Percentiles rank a stretch among this genome's conserved stretches.
Evolutionary conservation across 2,888 invertebrate genomes (phyloP).

Genomic region (Drosophila paucipuncta): DNA sequence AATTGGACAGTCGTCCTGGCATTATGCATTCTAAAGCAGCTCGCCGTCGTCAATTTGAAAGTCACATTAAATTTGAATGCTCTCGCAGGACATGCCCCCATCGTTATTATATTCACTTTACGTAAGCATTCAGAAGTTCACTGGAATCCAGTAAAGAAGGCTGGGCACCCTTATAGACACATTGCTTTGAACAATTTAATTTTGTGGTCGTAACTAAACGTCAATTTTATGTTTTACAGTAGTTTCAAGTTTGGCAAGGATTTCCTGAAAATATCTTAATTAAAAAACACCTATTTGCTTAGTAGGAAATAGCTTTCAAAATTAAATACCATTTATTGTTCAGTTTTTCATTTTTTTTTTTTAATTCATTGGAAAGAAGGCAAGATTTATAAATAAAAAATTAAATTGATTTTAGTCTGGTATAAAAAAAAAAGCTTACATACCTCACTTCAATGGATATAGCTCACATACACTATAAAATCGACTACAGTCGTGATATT

Average conservation of each 20-base stretch:
- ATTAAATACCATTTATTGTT: not conserved
- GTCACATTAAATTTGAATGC: constrained; percentile 27
- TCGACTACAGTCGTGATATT: not conserved
- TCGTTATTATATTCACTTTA: not conserved
- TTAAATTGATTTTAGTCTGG: not conserved
- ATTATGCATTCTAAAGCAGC: constrained; percentile 46
- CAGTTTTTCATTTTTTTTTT: not conserved
- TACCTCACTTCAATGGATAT: not conserved
- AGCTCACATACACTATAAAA: not conserved
- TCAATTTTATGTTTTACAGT: not conserved
- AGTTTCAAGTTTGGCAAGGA: not conserved
- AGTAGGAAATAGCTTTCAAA: not conserved
- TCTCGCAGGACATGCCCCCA: not conserved
- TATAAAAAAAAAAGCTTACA: no score
- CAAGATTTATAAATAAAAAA: not conserved
- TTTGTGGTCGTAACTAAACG: not conserved
- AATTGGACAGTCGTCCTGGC: constrained; percentile 20
- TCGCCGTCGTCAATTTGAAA: constrained; percentile 16
- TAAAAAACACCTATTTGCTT: not conserved
- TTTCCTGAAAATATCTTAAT: not conserved
- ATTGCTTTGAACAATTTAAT: not conserved
- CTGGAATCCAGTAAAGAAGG: not conserved
- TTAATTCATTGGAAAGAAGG: not conserved
- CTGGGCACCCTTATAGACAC: not conserved
- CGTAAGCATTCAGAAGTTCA: not conserved